phyloP scores from a whole-genome alignment of 2,113 vertebrate species.

The Scatophagus argus region DNA sequence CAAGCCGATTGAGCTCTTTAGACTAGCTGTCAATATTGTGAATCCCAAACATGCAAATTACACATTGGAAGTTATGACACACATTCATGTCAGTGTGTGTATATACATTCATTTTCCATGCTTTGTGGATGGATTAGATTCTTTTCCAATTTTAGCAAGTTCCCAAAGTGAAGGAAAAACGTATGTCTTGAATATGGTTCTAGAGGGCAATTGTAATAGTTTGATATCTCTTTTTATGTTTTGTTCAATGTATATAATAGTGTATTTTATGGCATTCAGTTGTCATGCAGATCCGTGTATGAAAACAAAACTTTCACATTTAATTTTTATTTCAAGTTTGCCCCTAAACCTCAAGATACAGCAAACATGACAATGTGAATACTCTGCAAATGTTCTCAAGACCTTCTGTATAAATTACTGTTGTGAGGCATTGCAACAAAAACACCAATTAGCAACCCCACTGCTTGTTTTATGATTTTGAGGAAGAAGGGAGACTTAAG shows the following conservation, averaged over 20 bases:
- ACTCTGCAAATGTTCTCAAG: conserved; percentile 12
- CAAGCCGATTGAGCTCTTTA: neutral
- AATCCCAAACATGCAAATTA: neutral
- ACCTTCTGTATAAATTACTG: conserved; percentile 1
- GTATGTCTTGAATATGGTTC: neutral
- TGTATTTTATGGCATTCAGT: conserved; percentile 8
- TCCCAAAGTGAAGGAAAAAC: neutral
- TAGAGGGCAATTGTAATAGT: neutral
- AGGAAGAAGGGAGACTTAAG: neutral
- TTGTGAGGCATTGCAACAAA: conserved; percentile 1
- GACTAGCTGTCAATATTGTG: neutral
- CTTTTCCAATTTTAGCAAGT: neutral
- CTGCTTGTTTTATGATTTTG: conserved; percentile 16
- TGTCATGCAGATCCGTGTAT: conserved; percentile 1
- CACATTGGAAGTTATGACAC: neutral
- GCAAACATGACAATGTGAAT: neutral
- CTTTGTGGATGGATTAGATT: neutral
- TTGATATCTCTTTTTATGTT: neutral
- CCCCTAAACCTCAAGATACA: neutral
- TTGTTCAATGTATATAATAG: neutral
- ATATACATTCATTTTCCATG: neutral
- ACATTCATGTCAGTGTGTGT: neutral
- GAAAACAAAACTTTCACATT: neutral
- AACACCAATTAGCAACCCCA: conserved; percentile 4
- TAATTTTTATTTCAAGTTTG: neutral